A percentile compares a stretch with the other conserved stretches of the same genome.
phyloP scores from a whole-genome alignment of 37 sponge, comb jelly and placozoan species.

The Sycon ciliatum region DNA sequence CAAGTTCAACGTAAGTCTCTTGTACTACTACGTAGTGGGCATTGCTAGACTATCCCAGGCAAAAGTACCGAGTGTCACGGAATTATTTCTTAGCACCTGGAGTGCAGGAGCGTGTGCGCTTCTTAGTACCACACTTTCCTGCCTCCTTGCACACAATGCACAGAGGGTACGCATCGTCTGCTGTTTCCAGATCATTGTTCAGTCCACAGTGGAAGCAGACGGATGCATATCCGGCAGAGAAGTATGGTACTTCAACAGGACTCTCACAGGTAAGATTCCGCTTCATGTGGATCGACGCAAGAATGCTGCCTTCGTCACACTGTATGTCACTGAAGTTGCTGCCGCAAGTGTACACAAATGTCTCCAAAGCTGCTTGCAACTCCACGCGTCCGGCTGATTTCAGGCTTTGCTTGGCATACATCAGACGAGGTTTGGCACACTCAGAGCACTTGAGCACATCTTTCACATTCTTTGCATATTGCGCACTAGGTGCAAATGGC shows the following conservation, averaged over 20 bases:
- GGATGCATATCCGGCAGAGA: constrained; percentile 32
- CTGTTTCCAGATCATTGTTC: constrained; percentile 20
- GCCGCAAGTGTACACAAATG: constrained; percentile 29
- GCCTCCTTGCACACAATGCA: background rate
- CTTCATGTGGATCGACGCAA: constrained; percentile 12
- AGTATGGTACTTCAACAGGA: constrained; percentile 41
- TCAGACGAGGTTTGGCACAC: constrained; percentile 29
- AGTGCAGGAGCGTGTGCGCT: too few species aligned
- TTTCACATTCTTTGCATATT: constrained; percentile 44
- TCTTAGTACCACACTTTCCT: too few species aligned
- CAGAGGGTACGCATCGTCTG: background rate
- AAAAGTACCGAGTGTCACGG: too few species aligned
- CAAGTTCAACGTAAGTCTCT: too few species aligned
- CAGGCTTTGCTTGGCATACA: constrained; percentile 30
- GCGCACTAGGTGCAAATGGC: constrained; percentile 36
- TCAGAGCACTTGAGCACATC: constrained; percentile 33
- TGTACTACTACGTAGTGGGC: too few species aligned
- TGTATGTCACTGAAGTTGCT: constrained; percentile 27
- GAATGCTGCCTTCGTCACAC: background rate
- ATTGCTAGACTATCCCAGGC: too few species aligned
- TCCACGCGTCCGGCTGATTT: constrained; percentile 17
- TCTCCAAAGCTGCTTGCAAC: constrained; percentile 19
- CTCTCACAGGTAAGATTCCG: constrained; percentile 18
- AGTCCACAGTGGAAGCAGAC: constrained; percentile 39
- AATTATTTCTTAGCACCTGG: too few species aligned